Base-by-base conservation (phyloP, 2,888 invertebrate species). In the Noctua fimbriata region DNA sequence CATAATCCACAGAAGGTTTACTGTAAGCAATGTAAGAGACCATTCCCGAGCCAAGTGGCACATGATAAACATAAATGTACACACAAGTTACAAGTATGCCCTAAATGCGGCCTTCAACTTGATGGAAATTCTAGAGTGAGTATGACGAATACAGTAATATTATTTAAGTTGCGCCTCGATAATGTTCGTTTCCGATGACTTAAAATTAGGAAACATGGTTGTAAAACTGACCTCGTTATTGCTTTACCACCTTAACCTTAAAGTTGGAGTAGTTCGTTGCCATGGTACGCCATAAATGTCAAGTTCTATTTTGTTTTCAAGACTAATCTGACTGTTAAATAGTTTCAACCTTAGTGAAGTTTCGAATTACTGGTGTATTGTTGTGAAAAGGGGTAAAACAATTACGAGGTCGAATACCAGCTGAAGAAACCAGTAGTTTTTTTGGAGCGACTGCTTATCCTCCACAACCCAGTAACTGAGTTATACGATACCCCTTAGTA, bases 1-100 rank as follows among this genome's bases (percentile, higher is more conserved):
- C 95, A 96, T 79, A 79, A 90, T 0, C 78, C 88, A 1, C 75
- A 70, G 1, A 93, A 88, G 76, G 89, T 92, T 7, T 87, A 85
- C 24, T 96, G 96, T 82, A 91, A 89, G 58, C 66, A 74, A 12
- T 95, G 95, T 76, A 69, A 82, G 2, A 82, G 88, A n/a, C 73
- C 87, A 7, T 95, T 93, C 73, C 41, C 66, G 1, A 88, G 80
- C 76, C 89, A 92, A 80, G 75, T 88, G 44, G 72, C 79, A 3
- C 72, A 82, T 4, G 94, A 93, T 18, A 86, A 83, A 44, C 95
- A 95, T 85, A 88, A 76, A 36, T 95, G 95, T 82, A 73, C 73
- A 14, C 66, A 80, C 3, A 78, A 74, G 14, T 44, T 69, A 7
- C 79, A 73, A 6, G 52, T 93, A 41, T 94, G 94, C 74, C 89